Conservation (phyloP, 2,888 invertebrate species). For the Acanthosepion lycidas region DNA sequence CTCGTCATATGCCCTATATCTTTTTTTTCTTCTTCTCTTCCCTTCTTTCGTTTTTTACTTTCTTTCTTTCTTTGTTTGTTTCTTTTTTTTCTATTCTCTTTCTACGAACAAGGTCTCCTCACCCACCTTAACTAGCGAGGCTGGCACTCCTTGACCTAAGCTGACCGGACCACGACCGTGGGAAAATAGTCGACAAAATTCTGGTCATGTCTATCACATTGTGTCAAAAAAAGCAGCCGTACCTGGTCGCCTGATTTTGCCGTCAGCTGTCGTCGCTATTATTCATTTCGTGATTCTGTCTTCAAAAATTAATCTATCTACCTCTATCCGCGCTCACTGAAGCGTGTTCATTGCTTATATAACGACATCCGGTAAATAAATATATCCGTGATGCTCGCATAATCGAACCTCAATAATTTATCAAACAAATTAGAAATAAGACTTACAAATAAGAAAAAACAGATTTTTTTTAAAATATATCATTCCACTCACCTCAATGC, state of each 20-base stretch:
- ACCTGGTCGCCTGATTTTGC: not conserved
- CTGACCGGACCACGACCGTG: not conserved
- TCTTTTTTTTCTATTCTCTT: not conserved
- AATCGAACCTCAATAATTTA: not conserved
- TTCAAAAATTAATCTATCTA: not conserved
- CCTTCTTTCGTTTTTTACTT: not conserved
- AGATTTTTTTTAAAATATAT: too few species aligned
- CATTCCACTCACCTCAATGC: too few species aligned
- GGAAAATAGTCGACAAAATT: not conserved
- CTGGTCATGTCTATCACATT: not conserved
- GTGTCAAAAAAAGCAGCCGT: not conserved
- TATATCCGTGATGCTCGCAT: not conserved
- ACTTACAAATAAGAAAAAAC: too few species aligned
- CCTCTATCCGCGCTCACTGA: not conserved
- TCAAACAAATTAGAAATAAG: not conserved
- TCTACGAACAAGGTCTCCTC: not conserved
- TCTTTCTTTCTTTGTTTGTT: too few species aligned
- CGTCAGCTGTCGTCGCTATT: not conserved
- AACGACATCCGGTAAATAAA: not conserved
- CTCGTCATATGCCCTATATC: not conserved
- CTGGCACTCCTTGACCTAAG: slow-evolving; percentile 8
- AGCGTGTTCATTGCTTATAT: not conserved
- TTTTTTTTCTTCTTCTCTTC: not conserved
- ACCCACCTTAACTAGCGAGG: not conserved
- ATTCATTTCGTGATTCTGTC: not conserved